phyloP scores from a whole-genome alignment of 2,113 vertebrate species.

The Cervus canadensis region DNA sequence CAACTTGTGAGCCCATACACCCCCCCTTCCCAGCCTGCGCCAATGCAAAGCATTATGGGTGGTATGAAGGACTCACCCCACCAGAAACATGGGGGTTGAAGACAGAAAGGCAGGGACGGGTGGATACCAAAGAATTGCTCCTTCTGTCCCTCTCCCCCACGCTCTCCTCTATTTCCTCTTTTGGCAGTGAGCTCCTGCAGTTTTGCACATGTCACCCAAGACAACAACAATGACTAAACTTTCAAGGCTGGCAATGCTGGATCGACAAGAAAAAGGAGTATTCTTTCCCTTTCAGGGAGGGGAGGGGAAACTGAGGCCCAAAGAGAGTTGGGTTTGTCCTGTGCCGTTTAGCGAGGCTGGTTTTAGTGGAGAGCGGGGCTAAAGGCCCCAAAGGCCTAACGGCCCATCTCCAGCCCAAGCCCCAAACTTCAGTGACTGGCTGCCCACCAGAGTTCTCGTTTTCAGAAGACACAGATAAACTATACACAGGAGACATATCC shows the following conservation, averaged over 20 bases:
- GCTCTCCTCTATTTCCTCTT: constrained; percentile 21
- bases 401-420: background rate
- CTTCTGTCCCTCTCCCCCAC: background rate
- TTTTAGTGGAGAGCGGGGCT: background rate
- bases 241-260: constrained; percentile 27
- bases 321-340: background rate
- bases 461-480: constrained; percentile 10
- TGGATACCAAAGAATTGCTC: constrained; percentile 15
- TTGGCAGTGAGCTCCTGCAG: constrained; percentile 32
- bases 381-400: background rate
- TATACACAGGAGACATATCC: background rate
- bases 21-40: constrained; percentile 71
- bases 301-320: constrained; percentile 31
- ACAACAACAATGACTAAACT: constrained; percentile 47
- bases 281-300: constrained; percentile 28
- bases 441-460: background rate
- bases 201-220: constrained; percentile 58
- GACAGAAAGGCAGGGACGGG: constrained; percentile 45
- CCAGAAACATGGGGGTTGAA: constrained; percentile 52
- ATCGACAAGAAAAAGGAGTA: constrained; percentile 49
- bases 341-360: background rate
- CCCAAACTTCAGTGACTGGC: background rate
- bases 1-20: constrained; percentile 81
- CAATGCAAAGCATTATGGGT: constrained; percentile 65
- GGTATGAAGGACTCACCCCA: constrained; percentile 57